phyloP scores from a whole-genome alignment of 2,888 invertebrate species.

The Caenorhabditis panamensis region DNA sequence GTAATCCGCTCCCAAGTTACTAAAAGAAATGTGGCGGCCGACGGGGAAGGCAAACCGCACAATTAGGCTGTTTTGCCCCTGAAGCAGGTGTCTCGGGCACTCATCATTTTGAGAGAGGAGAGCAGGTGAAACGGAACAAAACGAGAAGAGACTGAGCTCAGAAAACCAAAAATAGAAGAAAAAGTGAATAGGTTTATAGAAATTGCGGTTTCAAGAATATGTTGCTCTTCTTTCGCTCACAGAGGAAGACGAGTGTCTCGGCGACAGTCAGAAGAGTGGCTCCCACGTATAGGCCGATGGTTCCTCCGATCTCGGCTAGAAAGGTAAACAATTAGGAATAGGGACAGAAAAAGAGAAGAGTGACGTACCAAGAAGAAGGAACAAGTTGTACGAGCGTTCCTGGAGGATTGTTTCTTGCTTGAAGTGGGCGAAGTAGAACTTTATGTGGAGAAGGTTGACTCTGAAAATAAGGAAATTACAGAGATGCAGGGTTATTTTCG shows the following conservation, averaged over 20 bases:
- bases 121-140: neutral
- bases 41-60: constrained; percentile 1
- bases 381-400: constrained; percentile 75
- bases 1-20: neutral
- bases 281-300: constrained; percentile 78
- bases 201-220: constrained; percentile 63
- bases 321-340: neutral
- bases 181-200: constrained; percentile 6
- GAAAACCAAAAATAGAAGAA: neutral
- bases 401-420: constrained; percentile 77
- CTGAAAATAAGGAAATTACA: too few species aligned
- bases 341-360: neutral
- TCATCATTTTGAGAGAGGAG: neutral
- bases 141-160: neutral
- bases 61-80: constrained; percentile 21
- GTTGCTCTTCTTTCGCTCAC: constrained; percentile 70
- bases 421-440: constrained; percentile 77
- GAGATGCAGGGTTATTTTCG: too few species aligned
- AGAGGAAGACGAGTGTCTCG: constrained; percentile 75
- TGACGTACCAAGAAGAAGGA: constrained; percentile 71
- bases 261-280: constrained; percentile 74
- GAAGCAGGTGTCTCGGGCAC: constrained; percentile 22
- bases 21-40: constrained; percentile 12
- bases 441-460: constrained; percentile 76
- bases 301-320: constrained; percentile 78